A percentile compares a stretch with the other conserved stretches of the same genome.
Conservation (phyloP, 2,888 invertebrate genomes). For the Pomacea canaliculata region DNA sequence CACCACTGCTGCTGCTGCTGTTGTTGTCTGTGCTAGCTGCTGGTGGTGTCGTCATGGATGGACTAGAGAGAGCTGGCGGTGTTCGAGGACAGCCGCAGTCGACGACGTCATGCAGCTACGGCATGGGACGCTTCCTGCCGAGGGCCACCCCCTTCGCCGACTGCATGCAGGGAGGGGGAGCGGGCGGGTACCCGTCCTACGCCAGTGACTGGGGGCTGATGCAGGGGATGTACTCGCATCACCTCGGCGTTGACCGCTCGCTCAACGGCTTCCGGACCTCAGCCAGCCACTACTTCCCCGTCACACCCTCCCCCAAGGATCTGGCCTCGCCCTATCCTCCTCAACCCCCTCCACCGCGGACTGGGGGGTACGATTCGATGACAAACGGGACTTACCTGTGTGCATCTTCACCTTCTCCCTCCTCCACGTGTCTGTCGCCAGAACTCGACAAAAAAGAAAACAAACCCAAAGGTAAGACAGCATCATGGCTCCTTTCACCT, state of each 20-base stretch:
- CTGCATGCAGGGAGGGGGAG: constrained; percentile 34
- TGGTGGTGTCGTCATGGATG: constrained; percentile 21
- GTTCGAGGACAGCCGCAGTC: constrained; percentile 15
- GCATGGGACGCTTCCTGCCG: constrained; percentile 32
- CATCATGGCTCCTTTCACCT: background rate
- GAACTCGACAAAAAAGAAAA: constrained; percentile 36
- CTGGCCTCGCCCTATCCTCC: constrained; percentile 24
- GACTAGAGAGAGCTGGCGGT: constrained; percentile 28
- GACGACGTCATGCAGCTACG: constrained; percentile 31
- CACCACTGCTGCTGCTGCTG: too few species aligned
- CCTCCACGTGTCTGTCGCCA: constrained; percentile 32
- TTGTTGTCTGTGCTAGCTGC: too few species aligned
- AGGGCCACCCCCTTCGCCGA: constrained; percentile 31
- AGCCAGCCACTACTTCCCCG: constrained; percentile 26
- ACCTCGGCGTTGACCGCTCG: constrained; percentile 20
- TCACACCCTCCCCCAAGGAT: constrained; percentile 18
- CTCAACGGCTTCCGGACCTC: constrained; percentile 19
- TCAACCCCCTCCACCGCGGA: constrained; percentile 22
- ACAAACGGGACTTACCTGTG: constrained; percentile 30
- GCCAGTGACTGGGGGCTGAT: constrained; percentile 32
- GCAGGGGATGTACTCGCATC: constrained; percentile 28
- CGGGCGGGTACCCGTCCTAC: constrained; percentile 31
- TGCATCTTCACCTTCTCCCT: constrained; percentile 30
- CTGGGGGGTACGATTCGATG: constrained; percentile 27
- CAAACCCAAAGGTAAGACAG: constrained; percentile 30